Evolutionary conservation across 1,140 invertebrate species (phyloP), one percentile per base, ranked within the genome.

Genomic region (Rhagoletis pomonella): DNA sequence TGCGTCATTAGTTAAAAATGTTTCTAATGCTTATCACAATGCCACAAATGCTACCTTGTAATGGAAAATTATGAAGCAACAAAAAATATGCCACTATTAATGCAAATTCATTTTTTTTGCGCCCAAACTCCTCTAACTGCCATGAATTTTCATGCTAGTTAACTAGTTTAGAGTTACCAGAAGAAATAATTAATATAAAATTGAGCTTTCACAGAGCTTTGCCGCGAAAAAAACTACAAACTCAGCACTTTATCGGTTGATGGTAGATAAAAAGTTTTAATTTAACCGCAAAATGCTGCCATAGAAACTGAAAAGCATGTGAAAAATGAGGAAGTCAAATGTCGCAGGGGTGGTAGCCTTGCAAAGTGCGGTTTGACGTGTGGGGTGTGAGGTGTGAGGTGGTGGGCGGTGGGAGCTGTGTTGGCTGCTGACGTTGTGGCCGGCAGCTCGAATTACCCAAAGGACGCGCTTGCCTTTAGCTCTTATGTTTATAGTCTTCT

Each of bases 211-310:
- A 55, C 5, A 55, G 29, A 3, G 5, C 50, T 55, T 10, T 55
- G 50, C 50, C 50, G 10, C 50, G 10, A 55, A 55, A 10, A 55
- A 55, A 55, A 10, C 50, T 7, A 10, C 50, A 55, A 55, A 55
- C 50, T 55, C 50, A 55, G 50, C 50, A 55, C 50, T 55, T 55
- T 55, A 55, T 5, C 50, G 5, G 50, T 10, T n/a, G 60, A 14
- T 62, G 5, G n/a, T 4, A 62, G 17, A 62, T 14, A 62, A 62
- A 14, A 62, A 4, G 17, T 14, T 4, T 7, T 81, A 55, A 81
- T 81, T 55, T 81, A 81, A 55, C 44, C 73, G 47, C 73, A 81
- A 81, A 55, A 12, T 50, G 73, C 7, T 81, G 73, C 19, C 73
- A n/a, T 29, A 55, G 55, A 81, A 81, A 81, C 9, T 12, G 29